Evolutionary conservation across 2,113 vertebrate genomes (phyloP).

Genomic region (Bambusicola thoracicus): DNA sequence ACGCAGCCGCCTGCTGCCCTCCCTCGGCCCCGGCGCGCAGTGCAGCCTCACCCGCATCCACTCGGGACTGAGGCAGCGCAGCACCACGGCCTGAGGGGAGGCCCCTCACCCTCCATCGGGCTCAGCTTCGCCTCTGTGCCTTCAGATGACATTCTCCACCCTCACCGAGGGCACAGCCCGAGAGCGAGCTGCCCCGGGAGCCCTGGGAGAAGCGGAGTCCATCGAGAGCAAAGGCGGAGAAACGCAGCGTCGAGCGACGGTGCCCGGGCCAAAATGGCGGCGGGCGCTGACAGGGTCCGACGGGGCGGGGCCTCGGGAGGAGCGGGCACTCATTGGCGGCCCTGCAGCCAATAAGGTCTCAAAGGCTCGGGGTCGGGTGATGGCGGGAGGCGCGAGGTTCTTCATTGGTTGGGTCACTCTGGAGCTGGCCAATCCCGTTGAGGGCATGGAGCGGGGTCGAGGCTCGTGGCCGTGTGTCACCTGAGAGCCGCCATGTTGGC

Average conservation of each 20-base stretch:
- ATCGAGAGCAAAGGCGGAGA: background rate
- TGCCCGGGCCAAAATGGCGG: background rate
- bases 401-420: background rate
- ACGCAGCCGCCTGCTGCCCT: background rate
- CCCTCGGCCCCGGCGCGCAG: background rate
- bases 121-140: background rate
- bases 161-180: too few species aligned
- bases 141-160: background rate
- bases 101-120: background rate
- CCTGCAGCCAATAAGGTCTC: background rate
- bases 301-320: background rate
- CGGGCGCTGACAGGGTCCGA: too few species aligned
- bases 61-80: background rate
- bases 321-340: background rate
- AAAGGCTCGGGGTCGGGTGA: background rate
- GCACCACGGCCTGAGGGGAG: background rate
- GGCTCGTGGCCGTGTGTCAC: too few species aligned
- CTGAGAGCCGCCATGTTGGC: background rate
- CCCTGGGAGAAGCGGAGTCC: background rate
- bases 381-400: background rate
- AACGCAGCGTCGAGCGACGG: background rate
- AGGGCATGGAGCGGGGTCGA: background rate
- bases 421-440: background rate
- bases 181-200: background rate
- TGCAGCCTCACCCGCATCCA: background rate